Conservation (phyloP, 2,888 invertebrate genomes). For the Drosophila prostipennis region DNA sequence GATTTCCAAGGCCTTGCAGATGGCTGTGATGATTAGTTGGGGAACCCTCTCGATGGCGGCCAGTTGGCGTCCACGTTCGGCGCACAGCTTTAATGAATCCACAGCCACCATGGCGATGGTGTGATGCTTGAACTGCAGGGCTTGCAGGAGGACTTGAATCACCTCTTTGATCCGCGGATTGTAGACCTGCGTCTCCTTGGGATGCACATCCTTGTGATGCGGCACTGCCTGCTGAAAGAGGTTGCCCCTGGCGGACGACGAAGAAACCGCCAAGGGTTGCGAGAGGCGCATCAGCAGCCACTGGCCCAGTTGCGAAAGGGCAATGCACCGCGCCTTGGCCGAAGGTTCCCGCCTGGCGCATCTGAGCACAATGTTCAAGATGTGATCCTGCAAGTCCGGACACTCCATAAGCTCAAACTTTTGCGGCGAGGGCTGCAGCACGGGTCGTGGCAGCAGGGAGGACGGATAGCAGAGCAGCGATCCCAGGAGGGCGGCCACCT, state of each 20-base stretch:
- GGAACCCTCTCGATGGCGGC: slow-evolving; percentile 82
- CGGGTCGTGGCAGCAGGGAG: slow-evolving; percentile 85
- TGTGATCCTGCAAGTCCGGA: slow-evolving; percentile 88
- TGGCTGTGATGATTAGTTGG: slow-evolving; percentile 81
- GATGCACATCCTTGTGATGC: slow-evolving; percentile 63
- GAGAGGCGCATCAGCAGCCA: slow-evolving; percentile 83
- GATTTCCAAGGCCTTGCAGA: slow-evolving; percentile 83
- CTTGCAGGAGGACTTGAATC: slow-evolving; percentile 83
- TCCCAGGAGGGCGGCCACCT: slow-evolving; percentile 95
- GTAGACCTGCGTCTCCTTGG: slow-evolving; percentile 47
- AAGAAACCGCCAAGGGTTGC: slow-evolving; percentile 57
- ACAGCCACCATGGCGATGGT: slow-evolving; percentile 83
- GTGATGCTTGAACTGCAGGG: slow-evolving; percentile 84
- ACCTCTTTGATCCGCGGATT: slow-evolving; percentile 84
- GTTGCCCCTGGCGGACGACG: slow-evolving; percentile 8
- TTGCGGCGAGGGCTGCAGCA: slow-evolving; percentile 86
- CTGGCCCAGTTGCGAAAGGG: slow-evolving; percentile 92
- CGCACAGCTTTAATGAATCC: slow-evolving; percentile 82
- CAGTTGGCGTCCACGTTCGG: slow-evolving; percentile 81
- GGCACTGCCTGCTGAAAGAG: slow-evolving; percentile 78
- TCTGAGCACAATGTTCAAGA: slow-evolving; percentile 93
- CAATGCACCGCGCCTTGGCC: slow-evolving; percentile 94
- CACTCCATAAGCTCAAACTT: slow-evolving; percentile 83
- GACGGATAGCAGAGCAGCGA: slow-evolving; percentile 93
- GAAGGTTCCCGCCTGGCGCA: slow-evolving; percentile 95